Evolutionary conservation across 2,113 vertebrate species (phyloP).

Genomic region (Machaerirhynchus nigripectus): DNA sequence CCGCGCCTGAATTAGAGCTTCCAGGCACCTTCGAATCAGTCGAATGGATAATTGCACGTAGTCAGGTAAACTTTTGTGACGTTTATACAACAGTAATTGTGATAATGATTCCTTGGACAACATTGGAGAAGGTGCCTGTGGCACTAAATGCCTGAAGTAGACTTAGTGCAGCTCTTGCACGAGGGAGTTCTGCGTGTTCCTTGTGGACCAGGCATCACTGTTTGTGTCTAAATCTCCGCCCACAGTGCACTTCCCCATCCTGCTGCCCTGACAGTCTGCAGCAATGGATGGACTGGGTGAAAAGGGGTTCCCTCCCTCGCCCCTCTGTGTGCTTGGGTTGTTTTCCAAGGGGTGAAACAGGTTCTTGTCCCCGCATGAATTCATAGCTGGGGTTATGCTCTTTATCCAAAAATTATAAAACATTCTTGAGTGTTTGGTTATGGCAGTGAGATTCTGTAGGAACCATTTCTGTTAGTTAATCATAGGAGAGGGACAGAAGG

Average conservation of each 20-base stretch:
- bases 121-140: not conserved
- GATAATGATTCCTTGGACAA: conserved; percentile 10
- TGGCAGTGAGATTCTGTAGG: not conserved
- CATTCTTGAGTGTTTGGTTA: not conserved
- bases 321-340: not conserved
- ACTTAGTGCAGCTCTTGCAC: not conserved
- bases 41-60: conserved; percentile 10
- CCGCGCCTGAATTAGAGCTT: not conserved
- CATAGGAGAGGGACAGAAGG: not conserved
- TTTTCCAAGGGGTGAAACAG: not conserved
- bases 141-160: not conserved
- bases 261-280: not conserved
- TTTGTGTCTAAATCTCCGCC: not conserved
- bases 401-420: not conserved
- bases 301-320: not conserved
- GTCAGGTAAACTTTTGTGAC: conserved; percentile 21
- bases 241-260: not conserved
- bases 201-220: not conserved
- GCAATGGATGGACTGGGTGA: not conserved
- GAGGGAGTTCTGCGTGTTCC: fast-evolving
- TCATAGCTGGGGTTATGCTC: not conserved
- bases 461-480: not conserved
- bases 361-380: not conserved
- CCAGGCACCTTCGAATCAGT: not conserved
- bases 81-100: conserved; percentile 10